Evolutionary conservation across 2,797 vertebrate genomes (phyloP).

Genomic region (Sorex maritimensis): DNA sequence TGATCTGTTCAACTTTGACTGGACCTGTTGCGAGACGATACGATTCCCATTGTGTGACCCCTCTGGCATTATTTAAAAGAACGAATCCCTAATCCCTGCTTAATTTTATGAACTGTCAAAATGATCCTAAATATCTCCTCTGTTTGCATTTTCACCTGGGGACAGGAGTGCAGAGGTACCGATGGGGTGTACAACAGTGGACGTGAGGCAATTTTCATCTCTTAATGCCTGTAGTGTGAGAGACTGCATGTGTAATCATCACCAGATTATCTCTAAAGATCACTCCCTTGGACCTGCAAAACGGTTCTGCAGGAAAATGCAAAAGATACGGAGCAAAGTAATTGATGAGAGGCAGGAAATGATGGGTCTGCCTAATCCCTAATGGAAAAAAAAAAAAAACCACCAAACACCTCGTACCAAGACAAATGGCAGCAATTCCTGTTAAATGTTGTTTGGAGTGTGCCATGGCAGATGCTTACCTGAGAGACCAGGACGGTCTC

Average conservation of each 20-base stretch:
- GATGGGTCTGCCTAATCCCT: constrained; percentile 89
- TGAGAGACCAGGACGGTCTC: neutral
- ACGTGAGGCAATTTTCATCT: constrained; percentile 92
- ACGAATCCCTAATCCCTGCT: constrained; percentile 91
- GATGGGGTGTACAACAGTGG: constrained; percentile 90
- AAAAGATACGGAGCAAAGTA: constrained; percentile 87
- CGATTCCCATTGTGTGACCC: constrained; percentile 84
- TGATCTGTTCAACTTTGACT: constrained; percentile 75
- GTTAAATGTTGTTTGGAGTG: constrained; percentile 81
- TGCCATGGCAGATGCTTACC: constrained; percentile 44
- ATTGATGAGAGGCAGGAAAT: constrained; percentile 89
- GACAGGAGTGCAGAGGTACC: constrained; percentile 91
- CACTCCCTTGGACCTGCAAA: constrained; percentile 89
- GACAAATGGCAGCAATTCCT: constrained; percentile 84
- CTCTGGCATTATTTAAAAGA: constrained; percentile 88
- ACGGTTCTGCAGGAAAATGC: constrained; percentile 89
- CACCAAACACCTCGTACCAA: neutral
- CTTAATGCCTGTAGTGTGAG: constrained; percentile 88
- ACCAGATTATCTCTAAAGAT: constrained; percentile 92
- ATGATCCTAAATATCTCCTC: constrained; percentile 91
- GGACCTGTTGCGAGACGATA: constrained; percentile 89
- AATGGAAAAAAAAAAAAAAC: constrained; percentile 78
- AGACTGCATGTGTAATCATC: constrained; percentile 91
- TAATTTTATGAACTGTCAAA: constrained; percentile 93
- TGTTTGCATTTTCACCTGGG: constrained; percentile 92